Evolutionary conservation across 2,888 invertebrate genomes (phyloP).

Genomic region (Ormyrus rosae): DNA sequence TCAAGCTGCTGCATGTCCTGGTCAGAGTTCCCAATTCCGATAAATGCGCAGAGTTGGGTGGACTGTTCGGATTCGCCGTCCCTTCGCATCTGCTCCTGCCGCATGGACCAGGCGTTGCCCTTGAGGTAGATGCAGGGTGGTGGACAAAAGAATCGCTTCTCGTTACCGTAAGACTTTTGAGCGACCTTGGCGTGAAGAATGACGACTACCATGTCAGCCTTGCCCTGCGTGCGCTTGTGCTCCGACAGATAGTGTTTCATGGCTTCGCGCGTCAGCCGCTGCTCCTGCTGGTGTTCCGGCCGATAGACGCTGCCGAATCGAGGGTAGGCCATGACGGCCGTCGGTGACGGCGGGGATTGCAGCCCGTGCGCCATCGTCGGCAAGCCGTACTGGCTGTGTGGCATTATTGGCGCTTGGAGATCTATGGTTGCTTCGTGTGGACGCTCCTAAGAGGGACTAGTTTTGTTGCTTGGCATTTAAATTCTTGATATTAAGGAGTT

Average conservation of each 20-base stretch:
- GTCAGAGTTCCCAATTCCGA: constrained; percentile 98
- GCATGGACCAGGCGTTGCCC: constrained; percentile 98
- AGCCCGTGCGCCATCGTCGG: constrained; percentile 83
- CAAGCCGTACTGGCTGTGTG: constrained; percentile 86
- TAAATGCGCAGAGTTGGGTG: constrained; percentile 97
- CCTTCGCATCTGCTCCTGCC: constrained; percentile 94
- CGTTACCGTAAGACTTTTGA: constrained; percentile 99
- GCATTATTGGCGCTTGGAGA: constrained; percentile 79
- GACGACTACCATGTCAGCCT: constrained; percentile 95
- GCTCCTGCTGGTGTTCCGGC: constrained; percentile 87
- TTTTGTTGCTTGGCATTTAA: constrained; percentile 32
- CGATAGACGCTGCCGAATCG: constrained; percentile 84
- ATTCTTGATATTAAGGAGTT: not conserved
- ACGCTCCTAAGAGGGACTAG: constrained; percentile 23
- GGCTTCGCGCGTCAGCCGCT: constrained; percentile 90
- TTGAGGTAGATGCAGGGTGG: constrained; percentile 99
- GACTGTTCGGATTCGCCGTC: constrained; percentile 94
- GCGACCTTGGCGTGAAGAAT: constrained; percentile 99
- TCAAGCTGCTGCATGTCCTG: constrained; percentile 99
- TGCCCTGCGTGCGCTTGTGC: constrained; percentile 74
- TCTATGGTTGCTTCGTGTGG: not conserved
- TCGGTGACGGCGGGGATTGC: constrained; percentile 88
- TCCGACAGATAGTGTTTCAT: constrained; percentile 98
- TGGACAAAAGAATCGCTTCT: constrained; percentile 99
- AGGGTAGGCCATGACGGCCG: constrained; percentile 77